Conservation (phyloP, 2,113 vertebrate species). For the Vimba vimba region DNA sequence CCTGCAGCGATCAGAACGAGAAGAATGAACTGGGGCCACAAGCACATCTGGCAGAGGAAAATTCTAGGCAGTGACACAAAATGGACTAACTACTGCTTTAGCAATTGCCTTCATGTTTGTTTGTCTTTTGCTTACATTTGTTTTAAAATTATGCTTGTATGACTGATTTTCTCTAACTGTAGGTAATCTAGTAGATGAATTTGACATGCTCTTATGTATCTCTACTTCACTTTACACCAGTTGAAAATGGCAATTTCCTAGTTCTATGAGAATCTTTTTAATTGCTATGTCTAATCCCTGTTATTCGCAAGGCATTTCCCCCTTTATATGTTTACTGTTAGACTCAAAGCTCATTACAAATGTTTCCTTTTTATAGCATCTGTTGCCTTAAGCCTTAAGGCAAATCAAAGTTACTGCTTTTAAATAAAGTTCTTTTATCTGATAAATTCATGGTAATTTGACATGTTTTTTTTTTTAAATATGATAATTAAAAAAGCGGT, state of each 20-base stretch:
- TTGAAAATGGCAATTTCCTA: conserved; percentile 62
- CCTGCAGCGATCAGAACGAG: conserved; percentile 63
- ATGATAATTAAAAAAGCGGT: not conserved
- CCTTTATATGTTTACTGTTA: conserved; percentile 70
- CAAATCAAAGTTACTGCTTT: conserved; percentile 74
- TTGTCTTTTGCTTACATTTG: conserved; percentile 58
- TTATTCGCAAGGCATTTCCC: conserved; percentile 68
- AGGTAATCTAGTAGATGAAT: conserved; percentile 68
- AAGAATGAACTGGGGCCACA: conserved; percentile 58
- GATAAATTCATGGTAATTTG: conserved; percentile 41
- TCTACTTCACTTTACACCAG: conserved; percentile 65
- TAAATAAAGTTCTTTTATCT: conserved; percentile 67
- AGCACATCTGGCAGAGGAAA: conserved; percentile 57
- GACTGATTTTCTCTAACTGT: conserved; percentile 59
- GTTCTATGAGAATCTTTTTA: conserved; percentile 61
- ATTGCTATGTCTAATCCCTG: conserved; percentile 63
- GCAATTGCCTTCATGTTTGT: conserved; percentile 58
- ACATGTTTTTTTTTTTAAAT: not conserved
- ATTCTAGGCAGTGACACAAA: conserved; percentile 60
- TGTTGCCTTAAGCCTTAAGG: conserved; percentile 72
- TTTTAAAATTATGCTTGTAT: conserved; percentile 67
- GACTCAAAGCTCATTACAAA: conserved; percentile 68
- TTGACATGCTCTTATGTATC: conserved; percentile 61
- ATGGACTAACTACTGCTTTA: conserved; percentile 71
- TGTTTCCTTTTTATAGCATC: conserved; percentile 72